Evolutionary conservation across 2,797 vertebrate species (phyloP).

Genomic region (Lutjanus argentimaculatus): DNA sequence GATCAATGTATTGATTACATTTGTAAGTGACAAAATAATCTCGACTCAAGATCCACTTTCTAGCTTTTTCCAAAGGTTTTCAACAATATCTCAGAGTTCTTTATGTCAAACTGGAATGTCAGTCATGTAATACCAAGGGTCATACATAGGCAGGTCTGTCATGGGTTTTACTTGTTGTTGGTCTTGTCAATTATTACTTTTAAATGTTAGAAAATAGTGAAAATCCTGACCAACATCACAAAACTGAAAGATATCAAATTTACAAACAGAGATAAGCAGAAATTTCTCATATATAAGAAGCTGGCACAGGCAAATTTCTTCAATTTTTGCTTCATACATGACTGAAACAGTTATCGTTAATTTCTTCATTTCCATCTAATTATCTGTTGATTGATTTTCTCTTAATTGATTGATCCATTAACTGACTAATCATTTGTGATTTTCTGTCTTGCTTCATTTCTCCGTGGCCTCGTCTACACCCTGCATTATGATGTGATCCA

Average conservation of each 20-base stretch:
- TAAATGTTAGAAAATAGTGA: too few relatives aligned
- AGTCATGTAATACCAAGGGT: neutral
- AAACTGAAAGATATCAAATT: neutral
- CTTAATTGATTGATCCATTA: constrained; percentile 20
- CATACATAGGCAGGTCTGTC: neutral
- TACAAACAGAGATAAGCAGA: neutral
- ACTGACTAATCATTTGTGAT: neutral
- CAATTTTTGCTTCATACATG: neutral
- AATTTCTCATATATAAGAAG: neutral
- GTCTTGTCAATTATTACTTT: neutral
- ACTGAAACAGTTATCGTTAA: neutral
- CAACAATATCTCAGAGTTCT: neutral
- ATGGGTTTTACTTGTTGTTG: neutral
- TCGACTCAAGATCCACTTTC: neutral
- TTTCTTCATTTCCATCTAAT: constrained; percentile 10
- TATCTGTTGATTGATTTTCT: constrained; percentile 10
- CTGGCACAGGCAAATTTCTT: neutral
- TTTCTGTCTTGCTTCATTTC: constrained; percentile 10
- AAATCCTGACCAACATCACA: too few relatives aligned
- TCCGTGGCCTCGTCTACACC: neutral
- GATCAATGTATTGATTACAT: neutral
- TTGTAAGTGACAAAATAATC: neutral
- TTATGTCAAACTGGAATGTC: neutral
- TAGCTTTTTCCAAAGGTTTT: neutral
- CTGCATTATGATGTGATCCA: neutral